A percentile compares a stretch with the other conserved stretches of the same genome.
Evolutionary conservation across 2,888 invertebrate genomes (phyloP).

Genomic region (Macrophya annulata): DNA sequence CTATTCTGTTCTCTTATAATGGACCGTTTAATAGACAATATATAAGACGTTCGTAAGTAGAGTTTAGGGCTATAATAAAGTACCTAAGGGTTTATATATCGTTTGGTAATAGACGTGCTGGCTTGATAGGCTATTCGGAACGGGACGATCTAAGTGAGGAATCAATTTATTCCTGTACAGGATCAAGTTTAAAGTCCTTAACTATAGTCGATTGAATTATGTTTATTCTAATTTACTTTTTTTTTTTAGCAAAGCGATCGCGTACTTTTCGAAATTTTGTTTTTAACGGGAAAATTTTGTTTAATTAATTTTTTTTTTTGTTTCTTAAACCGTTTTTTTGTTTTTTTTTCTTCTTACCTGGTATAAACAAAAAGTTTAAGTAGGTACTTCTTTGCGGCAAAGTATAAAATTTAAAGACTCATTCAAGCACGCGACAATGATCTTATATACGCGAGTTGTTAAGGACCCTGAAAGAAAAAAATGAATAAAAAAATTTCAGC

Average conservation of each 20-base stretch:
- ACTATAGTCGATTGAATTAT: neutral
- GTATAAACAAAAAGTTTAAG: neutral
- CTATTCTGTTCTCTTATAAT: neutral
- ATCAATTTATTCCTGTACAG: neutral
- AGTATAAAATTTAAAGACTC: neutral
- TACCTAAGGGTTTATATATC: neutral
- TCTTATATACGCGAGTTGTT: neutral
- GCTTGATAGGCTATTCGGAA: neutral
- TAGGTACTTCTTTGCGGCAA: neutral
- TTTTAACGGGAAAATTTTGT: too few relatives aligned
- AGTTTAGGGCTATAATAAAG: constrained; percentile 23
- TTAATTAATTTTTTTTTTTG: too few relatives aligned
- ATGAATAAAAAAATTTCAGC: neutral
- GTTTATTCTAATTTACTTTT: neutral
- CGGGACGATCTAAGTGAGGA: neutral
- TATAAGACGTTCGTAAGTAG: neutral
- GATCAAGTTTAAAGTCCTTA: neutral
- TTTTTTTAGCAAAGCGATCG: neutral
- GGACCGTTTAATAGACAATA: constrained; percentile 15
- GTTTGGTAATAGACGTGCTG: neutral
- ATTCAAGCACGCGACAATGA: constrained; percentile 27
- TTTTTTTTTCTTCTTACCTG: neutral
- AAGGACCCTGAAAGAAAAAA: neutral
- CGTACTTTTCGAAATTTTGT: too few relatives aligned
- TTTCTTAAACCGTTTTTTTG: too few relatives aligned